phyloP scores from a whole-genome alignment of 2,888 invertebrate genomes.

The Branchellion lobata region DNA sequence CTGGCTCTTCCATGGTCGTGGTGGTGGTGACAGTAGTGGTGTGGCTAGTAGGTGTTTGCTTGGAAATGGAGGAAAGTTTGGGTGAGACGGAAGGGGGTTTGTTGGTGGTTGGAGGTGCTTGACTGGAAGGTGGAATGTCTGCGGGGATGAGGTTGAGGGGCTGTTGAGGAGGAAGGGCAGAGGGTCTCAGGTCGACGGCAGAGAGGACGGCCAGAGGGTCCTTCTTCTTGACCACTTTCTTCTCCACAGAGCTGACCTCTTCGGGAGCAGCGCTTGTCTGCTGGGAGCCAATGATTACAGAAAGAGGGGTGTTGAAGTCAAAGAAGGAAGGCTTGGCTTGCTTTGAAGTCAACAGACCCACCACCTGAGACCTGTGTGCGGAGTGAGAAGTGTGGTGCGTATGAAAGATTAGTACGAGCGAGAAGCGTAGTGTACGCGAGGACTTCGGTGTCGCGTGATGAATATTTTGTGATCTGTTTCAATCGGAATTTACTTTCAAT shows the following conservation, averaged over 20 bases:
- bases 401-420: too few species aligned
- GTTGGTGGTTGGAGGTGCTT: not conserved
- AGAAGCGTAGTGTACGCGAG: too few species aligned
- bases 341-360: conserved; percentile 67
- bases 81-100: not conserved
- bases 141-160: not conserved
- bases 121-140: not conserved
- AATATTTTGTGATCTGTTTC: too few species aligned
- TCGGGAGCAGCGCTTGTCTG: conserved; percentile 53
- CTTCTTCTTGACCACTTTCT: not conserved
- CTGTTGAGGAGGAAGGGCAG: not conserved
- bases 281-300: conserved; percentile 19
- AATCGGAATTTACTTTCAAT: too few species aligned
- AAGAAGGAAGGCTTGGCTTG: conserved; percentile 75
- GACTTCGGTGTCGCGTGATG: too few species aligned
- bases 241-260: not conserved
- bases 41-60: too few species aligned
- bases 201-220: conserved; percentile 48
- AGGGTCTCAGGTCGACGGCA: conserved; percentile 37
- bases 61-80: not conserved
- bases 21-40: too few species aligned
- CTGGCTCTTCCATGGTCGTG: too few species aligned
- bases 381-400: not conserved
- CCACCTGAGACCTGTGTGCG: conserved; percentile 57
- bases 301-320: conserved; percentile 68